phyloP scores from a whole-genome alignment of 2,113 vertebrate genomes.

The Microcebus griseorufus region DNA sequence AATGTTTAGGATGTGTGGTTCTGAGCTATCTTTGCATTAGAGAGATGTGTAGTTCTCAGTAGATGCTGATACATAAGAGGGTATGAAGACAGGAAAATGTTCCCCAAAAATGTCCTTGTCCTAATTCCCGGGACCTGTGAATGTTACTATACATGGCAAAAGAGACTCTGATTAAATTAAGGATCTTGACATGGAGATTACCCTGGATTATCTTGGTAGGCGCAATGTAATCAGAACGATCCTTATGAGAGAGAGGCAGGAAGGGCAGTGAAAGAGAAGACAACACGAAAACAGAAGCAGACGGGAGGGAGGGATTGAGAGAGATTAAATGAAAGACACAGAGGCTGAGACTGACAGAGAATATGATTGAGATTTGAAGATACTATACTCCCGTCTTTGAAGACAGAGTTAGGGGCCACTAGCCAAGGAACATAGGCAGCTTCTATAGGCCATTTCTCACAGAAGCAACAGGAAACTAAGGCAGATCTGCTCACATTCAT shows the following conservation, averaged over 20 bases:
- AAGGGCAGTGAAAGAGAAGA: neutral
- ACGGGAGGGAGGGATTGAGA: neutral
- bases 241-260: neutral
- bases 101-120: neutral
- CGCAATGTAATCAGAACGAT: neutral
- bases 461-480: fast-evolving
- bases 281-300: neutral
- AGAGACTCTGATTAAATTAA: neutral
- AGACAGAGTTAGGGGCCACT: neutral
- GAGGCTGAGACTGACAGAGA: neutral
- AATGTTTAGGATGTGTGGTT: neutral
- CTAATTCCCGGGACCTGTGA: neutral
- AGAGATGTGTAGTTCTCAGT: too few relatives aligned
- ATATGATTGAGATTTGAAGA: neutral
- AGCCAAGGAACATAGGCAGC: neutral
- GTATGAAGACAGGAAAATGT: neutral
- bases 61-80: neutral
- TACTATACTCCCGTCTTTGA: neutral
- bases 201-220: neutral
- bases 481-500: neutral
- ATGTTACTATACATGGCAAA: neutral
- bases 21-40: neutral
- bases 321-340: neutral
- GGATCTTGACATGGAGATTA: neutral
- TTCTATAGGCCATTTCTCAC: neutral